Evolutionary conservation across 2,888 invertebrate genomes (phyloP).

Genomic region (Tanytarsus gracilentus): DNA sequence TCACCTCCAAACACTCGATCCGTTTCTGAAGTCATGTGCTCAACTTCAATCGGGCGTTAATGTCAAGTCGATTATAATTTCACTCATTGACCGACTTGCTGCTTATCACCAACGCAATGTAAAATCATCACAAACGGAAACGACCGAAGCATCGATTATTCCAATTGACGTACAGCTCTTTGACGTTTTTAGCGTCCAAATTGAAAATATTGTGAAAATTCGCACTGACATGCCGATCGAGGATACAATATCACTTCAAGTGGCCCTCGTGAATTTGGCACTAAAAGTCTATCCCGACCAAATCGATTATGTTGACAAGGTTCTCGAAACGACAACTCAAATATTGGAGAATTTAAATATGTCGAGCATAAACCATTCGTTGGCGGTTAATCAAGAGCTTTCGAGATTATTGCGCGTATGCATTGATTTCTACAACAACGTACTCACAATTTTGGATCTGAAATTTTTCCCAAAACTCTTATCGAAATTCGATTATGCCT

Average conservation of each 20-base stretch:
- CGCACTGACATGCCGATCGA: conserved; percentile 92
- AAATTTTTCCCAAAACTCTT: conserved; percentile 80
- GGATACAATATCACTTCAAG: conserved; percentile 91
- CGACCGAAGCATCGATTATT: conserved; percentile 52
- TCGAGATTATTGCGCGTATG: conserved; percentile 89
- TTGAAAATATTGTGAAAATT: conserved; percentile 88
- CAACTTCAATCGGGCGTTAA: conserved; percentile 93
- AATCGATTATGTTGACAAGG: conserved; percentile 91
- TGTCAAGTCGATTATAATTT: conserved; percentile 96
- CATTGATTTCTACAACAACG: conserved; percentile 87
- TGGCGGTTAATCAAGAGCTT: conserved; percentile 82
- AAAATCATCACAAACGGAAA: conserved; percentile 40
- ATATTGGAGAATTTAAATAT: conserved; percentile 84
- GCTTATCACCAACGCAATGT: conserved; percentile 71
- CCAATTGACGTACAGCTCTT: conserved; percentile 88
- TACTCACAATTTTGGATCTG: conserved; percentile 76
- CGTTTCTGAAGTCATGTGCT: conserved; percentile 93
- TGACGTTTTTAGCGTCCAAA: conserved; percentile 96
- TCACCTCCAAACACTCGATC: conserved; percentile 89
- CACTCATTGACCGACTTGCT: conserved; percentile 84
- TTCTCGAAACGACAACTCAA: conserved; percentile 80
- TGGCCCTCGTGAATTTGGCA: conserved; percentile 87
- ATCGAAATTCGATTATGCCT: conserved; percentile 78
- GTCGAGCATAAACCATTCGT: conserved; percentile 42
- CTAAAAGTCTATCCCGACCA: conserved; percentile 94